These are phyloP conservation scores for Eulemur rubriventer DNA, from an alignment of 2,797 vertebrate genomes.

Conservation along the genomic window DNA sequence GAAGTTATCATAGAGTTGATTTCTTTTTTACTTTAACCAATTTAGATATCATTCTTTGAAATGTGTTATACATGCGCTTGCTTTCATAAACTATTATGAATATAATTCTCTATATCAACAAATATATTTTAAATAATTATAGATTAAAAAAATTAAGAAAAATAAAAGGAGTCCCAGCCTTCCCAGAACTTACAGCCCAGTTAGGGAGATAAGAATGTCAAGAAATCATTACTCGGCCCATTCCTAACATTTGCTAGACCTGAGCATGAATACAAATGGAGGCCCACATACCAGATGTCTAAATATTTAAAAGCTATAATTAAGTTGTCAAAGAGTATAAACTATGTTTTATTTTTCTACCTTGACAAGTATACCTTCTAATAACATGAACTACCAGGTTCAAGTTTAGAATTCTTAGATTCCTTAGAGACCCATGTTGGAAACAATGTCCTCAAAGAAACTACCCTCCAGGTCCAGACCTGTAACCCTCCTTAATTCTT, in stretches of 20 bases:
- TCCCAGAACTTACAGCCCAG: neutral
- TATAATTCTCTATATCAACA: conserved; percentile 6
- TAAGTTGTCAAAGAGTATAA: neutral
- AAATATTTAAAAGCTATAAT: neutral
- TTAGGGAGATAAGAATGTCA: neutral
- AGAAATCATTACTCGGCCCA: neutral
- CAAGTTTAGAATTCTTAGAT: conserved; percentile 32
- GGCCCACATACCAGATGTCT: neutral
- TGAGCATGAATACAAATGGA: neutral
- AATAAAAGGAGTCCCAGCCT: neutral
- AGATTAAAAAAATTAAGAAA: neutral
- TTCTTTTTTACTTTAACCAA: neutral
- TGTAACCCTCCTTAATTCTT: neutral
- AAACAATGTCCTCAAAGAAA: neutral
- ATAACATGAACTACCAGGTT: neutral
- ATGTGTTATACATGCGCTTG: neutral
- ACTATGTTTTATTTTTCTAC: neutral
- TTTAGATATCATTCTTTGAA: neutral
- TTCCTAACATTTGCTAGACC: conserved; percentile 16
- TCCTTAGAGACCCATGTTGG: neutral
- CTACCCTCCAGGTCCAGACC: neutral
- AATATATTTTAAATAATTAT: neutral
- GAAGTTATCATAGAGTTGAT: neutral
- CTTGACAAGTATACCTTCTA: conserved; percentile 43
- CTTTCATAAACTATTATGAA: neutral